Evolutionary conservation across 2,113 vertebrate species (phyloP).

Genomic region (Tachysurus vachellii): DNA sequence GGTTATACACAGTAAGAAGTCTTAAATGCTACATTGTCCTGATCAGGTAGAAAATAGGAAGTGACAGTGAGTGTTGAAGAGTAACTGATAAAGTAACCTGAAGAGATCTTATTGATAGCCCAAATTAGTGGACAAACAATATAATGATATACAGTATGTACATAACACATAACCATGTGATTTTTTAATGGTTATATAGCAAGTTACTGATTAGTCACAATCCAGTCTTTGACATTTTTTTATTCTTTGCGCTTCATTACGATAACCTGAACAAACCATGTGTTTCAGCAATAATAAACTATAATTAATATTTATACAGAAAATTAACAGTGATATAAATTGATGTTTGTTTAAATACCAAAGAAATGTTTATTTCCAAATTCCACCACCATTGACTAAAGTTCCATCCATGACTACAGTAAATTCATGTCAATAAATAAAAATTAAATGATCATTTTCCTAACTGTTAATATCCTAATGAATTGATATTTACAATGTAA

Average conservation of each 20-base stretch:
- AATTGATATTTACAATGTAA: background rate
- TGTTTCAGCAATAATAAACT: background rate
- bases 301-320: background rate
- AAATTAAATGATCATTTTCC: background rate
- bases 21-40: conserved; percentile 37
- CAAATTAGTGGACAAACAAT: background rate
- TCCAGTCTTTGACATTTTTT: background rate
- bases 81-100: conserved; percentile 9
- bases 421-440: background rate
- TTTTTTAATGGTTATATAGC: background rate
- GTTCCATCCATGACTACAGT: background rate
- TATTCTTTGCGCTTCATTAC: background rate
- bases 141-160: background rate
- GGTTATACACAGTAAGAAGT: conserved; percentile 2
- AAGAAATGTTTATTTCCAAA: background rate
- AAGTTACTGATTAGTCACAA: background rate
- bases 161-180: background rate
- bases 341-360: background rate
- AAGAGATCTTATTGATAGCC: background rate
- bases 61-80: conserved; percentile 25
- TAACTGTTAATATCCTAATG: background rate
- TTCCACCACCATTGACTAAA: background rate
- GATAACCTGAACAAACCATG: background rate
- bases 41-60: conserved; percentile 35
- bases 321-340: background rate